A percentile compares a stretch with the other conserved stretches of the same genome.
phyloP scores from a whole-genome alignment of 1,140 invertebrate species.

The Tachypleus tridentatus region DNA sequence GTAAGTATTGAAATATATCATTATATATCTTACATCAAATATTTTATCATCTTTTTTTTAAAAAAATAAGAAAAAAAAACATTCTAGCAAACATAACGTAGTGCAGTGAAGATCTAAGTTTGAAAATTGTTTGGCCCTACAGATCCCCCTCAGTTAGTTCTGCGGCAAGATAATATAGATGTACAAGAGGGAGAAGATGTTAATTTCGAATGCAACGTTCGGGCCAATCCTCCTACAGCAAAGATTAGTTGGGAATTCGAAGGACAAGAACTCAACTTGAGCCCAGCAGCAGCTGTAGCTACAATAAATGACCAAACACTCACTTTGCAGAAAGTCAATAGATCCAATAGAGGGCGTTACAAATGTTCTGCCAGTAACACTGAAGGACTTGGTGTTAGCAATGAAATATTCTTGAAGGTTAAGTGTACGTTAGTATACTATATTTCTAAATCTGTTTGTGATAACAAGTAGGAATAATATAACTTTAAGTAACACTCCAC shows the following conservation, averaged over 20 bases:
- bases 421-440: constrained; percentile 33
- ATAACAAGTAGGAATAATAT: too few relatives aligned
- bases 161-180: constrained; percentile 69
- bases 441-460: too few relatives aligned
- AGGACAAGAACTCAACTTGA: constrained; percentile 29
- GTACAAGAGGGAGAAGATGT: constrained; percentile 64
- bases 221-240: constrained; percentile 70
- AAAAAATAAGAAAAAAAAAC: too few relatives aligned
- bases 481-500: too few relatives aligned
- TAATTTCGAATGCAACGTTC: constrained; percentile 77
- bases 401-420: constrained; percentile 67
- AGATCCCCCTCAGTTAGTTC: constrained; percentile 74
- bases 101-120: too few relatives aligned
- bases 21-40: too few relatives aligned
- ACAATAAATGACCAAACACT: constrained; percentile 53
- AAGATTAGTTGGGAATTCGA: constrained; percentile 70
- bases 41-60: too few relatives aligned
- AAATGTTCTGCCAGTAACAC: constrained; percentile 79
- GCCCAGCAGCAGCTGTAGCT: constrained; percentile 51
- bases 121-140: not conserved
- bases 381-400: constrained; percentile 75
- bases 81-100: too few relatives aligned
- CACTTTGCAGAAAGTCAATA: constrained; percentile 29
- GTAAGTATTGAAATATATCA: too few relatives aligned
- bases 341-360: constrained; percentile 41